Base-by-base conservation (phyloP, 2,888 invertebrate species). In the Apotomis betuletana region DNA sequence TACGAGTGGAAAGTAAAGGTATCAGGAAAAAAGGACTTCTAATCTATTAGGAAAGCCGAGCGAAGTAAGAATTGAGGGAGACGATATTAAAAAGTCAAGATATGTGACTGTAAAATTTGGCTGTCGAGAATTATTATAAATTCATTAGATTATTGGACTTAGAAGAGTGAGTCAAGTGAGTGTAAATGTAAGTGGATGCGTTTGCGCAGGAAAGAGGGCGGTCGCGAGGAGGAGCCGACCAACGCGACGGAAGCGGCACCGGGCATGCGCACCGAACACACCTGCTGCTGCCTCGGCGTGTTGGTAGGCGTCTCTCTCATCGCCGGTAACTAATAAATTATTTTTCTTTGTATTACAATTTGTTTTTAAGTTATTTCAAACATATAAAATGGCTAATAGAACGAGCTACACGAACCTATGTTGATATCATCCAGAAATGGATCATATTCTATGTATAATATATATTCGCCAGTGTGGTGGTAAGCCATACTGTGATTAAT, bases 261-360 rank as follows among this genome's bases (percentile, higher is more conserved):
- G 78, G 83, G 88, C 80, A 86, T 88, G 87, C 91, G 90, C 85
- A 90, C 84, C 74, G 92, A 93, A 81, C 92, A 91, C 84, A 89
- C 91, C 78, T 93, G 93, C 88, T 93, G 92, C 87, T 92, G 90
- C 85, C 90, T 93, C 85, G 93, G 90, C 85, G 89, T 92, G 83
- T 88, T 94, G 87, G 90, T 94, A 87, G 92, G 92, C 87, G 85
- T 93, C 87, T 91, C 91, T 83, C 91, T 94, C 89, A 90, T 93
- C 84, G 92, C 93, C 91, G 93, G 93, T 93, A 77, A 74, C 59
- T 54, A 54, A 8, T 12, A 9, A 49, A 55, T 10, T 9, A 59
- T 41, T 12, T 36, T 1, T 27, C 27, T 27, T 27, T 27, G 27
- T 27, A 27, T 27, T 27, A 27, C 0, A 27, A 27, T 27, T 27